These are phyloP conservation scores for Emmelina monodactyla DNA, from an alignment of 2,888 invertebrate genomes.

Conservation along the genomic window DNA sequence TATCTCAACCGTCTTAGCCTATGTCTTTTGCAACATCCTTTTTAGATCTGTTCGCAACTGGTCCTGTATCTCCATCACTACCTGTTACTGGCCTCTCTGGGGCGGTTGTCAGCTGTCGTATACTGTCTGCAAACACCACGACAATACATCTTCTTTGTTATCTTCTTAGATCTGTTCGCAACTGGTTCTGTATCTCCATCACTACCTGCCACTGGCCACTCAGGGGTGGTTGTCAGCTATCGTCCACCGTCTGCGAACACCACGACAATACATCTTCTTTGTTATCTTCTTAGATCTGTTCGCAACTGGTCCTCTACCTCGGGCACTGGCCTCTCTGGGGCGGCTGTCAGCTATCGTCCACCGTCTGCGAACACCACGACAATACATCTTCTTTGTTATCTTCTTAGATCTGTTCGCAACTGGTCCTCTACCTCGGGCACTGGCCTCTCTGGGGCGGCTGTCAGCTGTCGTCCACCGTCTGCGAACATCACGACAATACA, in stretches of 20 bases:
- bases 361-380: constrained; percentile 94
- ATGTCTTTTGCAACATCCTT: too few species aligned
- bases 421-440: constrained; percentile 92
- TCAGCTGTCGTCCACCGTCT: constrained; percentile 86
- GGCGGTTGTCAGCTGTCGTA: constrained; percentile 90
- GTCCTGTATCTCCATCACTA: constrained; percentile 92
- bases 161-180: constrained; percentile 78
- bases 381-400: too few species aligned
- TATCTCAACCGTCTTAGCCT: too few species aligned
- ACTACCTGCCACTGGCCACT: constrained; percentile 97
- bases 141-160: constrained; percentile 73
- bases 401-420: constrained; percentile 85
- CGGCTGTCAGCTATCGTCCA: constrained; percentile 86
- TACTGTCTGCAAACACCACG: constrained; percentile 91
- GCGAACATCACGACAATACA: constrained; percentile 88
- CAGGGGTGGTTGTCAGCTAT: constrained; percentile 87
- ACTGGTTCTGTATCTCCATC: constrained; percentile 87
- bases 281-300: too few species aligned
- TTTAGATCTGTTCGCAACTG: constrained; percentile 81
- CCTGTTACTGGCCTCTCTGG: constrained; percentile 95
- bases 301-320: constrained; percentile 89
- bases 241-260: constrained; percentile 25
- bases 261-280: background rate
- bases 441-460: constrained; percentile 95
- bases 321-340: constrained; percentile 96